These are phyloP conservation scores for Gila orcuttii DNA, from an alignment of 2,113 vertebrate species.

Conservation along the genomic window DNA sequence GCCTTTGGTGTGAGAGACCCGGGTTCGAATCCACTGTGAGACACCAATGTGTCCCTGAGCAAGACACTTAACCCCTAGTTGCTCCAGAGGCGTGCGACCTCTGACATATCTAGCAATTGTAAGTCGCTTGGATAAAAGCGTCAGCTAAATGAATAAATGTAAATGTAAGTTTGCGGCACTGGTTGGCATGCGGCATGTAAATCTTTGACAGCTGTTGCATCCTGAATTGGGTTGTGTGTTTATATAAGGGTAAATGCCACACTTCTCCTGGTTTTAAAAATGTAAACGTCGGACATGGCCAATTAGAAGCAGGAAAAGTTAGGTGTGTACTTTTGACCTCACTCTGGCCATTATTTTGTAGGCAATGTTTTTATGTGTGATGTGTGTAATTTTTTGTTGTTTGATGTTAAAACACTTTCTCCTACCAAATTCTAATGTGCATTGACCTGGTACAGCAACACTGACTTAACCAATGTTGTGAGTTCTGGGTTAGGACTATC, in stretches of 20 bases:
- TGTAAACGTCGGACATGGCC: conserved; percentile 55
- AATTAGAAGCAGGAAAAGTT: conserved; percentile 49
- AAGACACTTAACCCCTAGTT: too few species aligned
- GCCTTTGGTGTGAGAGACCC: too few species aligned
- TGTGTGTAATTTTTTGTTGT: neutral
- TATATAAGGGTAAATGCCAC: conserved; percentile 49
- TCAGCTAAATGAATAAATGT: too few species aligned
- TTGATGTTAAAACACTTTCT: neutral
- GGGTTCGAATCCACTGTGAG: too few species aligned
- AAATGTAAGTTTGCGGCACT: conserved; percentile 37
- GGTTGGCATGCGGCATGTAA: conserved; percentile 58
- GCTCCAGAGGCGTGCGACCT: too few species aligned
- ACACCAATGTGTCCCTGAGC: too few species aligned
- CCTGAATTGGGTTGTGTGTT: conserved; percentile 51
- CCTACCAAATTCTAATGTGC: neutral
- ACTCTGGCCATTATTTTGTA: conserved; percentile 31
- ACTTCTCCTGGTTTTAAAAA: conserved; percentile 51
- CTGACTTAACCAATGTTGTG: neutral
- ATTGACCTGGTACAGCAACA: neutral
- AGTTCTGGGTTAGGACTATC: neutral
- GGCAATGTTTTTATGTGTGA: neutral
- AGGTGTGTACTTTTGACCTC: conserved; percentile 56
- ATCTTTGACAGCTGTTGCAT: conserved; percentile 55
- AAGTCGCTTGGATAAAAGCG: too few species aligned
- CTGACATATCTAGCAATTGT: too few species aligned